Percentiles rank a stretch among this genome's conserved stretches.
Conservation (phyloP, 2,797 vertebrate genomes). For the Megaceryle alcyon region DNA sequence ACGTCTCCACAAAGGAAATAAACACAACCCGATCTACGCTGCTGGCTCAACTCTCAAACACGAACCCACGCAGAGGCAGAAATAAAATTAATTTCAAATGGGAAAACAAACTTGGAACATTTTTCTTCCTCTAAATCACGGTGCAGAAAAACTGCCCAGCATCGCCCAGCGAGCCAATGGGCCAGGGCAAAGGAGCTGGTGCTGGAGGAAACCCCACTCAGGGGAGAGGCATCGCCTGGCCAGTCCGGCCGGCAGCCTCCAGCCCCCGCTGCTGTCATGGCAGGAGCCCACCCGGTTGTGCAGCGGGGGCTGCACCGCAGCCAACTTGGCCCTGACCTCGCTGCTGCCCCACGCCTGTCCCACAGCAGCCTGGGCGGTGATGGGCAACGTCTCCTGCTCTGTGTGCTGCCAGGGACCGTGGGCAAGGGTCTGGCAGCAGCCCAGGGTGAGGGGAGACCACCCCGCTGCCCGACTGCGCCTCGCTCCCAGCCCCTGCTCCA, state of each 20-base stretch:
- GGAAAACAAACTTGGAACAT: neutral
- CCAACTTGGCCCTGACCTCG: neutral
- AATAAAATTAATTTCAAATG: slow-evolving; percentile 7
- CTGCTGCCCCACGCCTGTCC: neutral
- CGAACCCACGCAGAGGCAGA: slow-evolving; percentile 14
- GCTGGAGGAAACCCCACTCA: neutral
- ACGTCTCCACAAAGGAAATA: slow-evolving; percentile 29
- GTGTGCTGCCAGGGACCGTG: fast-evolving
- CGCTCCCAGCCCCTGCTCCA: neutral
- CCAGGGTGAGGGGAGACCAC: fast-evolving
- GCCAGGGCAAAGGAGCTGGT: neutral
- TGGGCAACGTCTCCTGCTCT: fast-evolving
- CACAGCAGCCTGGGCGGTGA: neutral
- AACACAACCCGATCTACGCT: neutral
- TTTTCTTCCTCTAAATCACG: neutral
- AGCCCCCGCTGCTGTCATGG: neutral
- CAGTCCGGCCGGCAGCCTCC: neutral
- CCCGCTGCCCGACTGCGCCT: fast-evolving
- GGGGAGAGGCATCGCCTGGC: neutral
- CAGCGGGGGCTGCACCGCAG: neutral
- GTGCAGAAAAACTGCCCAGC: neutral
- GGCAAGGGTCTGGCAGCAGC: neutral
- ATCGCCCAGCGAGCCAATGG: neutral
- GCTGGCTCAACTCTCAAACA: neutral
- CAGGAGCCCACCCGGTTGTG: neutral